Evolutionary conservation across 1,140 invertebrate species (phyloP).

Genomic region (Hyphantria cunea): DNA sequence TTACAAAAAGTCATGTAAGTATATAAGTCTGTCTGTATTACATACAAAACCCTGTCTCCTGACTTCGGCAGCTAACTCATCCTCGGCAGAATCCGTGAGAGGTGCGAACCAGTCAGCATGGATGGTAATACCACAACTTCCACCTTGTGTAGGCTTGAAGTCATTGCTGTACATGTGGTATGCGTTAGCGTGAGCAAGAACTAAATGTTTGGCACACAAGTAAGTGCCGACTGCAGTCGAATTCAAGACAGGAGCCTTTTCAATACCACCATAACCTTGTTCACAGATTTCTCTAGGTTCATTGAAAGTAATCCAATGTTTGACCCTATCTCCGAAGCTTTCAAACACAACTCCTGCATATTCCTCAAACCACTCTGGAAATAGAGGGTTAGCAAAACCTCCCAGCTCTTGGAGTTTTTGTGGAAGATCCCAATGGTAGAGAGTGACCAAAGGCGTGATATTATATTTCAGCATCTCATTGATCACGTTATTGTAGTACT

Average conservation of each 20-base stretch:
- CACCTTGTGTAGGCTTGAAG: conserved; percentile 59
- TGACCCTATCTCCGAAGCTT: conserved; percentile 78
- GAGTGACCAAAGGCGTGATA: conserved; percentile 68
- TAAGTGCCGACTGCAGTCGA: conserved; percentile 69
- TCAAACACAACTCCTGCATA: conserved; percentile 79
- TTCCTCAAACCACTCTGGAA: conserved; percentile 81
- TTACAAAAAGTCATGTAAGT: too few species aligned
- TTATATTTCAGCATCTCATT: conserved; percentile 70
- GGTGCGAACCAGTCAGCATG: conserved; percentile 82
- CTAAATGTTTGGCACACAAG: conserved; percentile 79
- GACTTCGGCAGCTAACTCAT: conserved; percentile 78
- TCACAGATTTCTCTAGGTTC: conserved; percentile 72
- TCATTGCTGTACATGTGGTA: conserved; percentile 71
- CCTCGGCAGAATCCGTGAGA: conserved; percentile 65
- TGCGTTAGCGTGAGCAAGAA: conserved; percentile 82
- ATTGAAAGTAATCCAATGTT: conserved; percentile 79
- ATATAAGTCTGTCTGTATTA: not conserved
- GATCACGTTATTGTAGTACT: conserved; percentile 84
- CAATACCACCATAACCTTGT: conserved; percentile 57
- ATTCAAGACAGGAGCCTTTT: conserved; percentile 56
- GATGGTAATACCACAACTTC: conserved; percentile 82
- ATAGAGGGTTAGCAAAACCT: conserved; percentile 57
- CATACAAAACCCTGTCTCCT: conserved; percentile 47
- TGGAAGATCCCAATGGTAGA: conserved; percentile 69
- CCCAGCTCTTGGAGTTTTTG: conserved; percentile 64